These are phyloP conservation scores for Pedionomus torquatus DNA, from an alignment of 2,113 vertebrate genomes.

Conservation along the genomic window DNA sequence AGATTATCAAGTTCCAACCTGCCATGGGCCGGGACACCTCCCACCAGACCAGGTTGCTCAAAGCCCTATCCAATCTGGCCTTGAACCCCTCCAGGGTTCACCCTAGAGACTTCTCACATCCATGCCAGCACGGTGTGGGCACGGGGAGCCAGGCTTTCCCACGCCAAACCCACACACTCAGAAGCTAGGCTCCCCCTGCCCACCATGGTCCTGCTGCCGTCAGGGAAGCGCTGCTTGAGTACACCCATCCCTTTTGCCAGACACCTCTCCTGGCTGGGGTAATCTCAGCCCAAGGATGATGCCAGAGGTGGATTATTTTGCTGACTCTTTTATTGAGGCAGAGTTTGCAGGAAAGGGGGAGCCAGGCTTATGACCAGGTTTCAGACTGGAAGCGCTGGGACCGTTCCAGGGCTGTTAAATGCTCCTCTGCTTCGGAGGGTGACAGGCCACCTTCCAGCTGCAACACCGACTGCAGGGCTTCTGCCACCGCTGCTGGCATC, in stretches of 20 bases:
- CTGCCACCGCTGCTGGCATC: slow-evolving; percentile 84
- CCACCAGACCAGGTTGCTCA: too few relatives aligned
- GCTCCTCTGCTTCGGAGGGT: slow-evolving; percentile 67
- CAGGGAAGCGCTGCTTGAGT: background rate
- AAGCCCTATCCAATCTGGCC: too few relatives aligned
- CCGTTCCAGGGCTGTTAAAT: slow-evolving; percentile 83
- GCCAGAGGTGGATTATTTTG: background rate
- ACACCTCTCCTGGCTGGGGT: background rate
- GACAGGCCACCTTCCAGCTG: slow-evolving; percentile 83
- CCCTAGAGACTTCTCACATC: background rate
- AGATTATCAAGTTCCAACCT: too few relatives aligned
- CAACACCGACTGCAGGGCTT: slow-evolving; percentile 79
- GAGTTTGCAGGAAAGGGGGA: background rate
- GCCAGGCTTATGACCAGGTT: slow-evolving; percentile 87
- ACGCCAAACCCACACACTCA: background rate
- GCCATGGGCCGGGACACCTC: too few relatives aligned
- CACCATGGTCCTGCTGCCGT: fast-evolving
- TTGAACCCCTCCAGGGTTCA: too few relatives aligned
- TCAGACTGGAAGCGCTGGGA: slow-evolving; percentile 86
- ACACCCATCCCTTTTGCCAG: background rate
- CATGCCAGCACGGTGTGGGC: fast-evolving
- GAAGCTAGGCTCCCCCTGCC: fast-evolving
- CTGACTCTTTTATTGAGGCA: slow-evolving; percentile 11
- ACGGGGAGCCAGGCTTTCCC: background rate
- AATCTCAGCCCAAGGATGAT: background rate